Percentiles rank a stretch among this genome's conserved stretches.
phyloP scores from a whole-genome alignment of 2,888 invertebrate genomes.

The Ditylenchus weischeri region DNA sequence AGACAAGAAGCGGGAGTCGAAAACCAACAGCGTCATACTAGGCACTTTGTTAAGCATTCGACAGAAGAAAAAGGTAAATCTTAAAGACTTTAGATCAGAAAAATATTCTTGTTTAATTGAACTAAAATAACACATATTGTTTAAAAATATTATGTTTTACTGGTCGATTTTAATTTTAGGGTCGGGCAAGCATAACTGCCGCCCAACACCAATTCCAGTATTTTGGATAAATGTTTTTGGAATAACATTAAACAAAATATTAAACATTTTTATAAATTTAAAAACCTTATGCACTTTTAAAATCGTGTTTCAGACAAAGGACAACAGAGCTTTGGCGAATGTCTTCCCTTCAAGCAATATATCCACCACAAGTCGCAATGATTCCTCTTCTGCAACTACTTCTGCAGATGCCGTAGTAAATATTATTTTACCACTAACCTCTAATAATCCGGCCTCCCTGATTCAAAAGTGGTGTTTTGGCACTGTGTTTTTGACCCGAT shows the following conservation, averaged over 20 bases:
- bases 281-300: neutral
- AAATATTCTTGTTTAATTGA: too few relatives aligned
- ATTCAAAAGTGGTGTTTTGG: too few relatives aligned
- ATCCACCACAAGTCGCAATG: neutral
- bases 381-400: neutral
- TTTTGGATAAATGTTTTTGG: too few relatives aligned
- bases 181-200: too few relatives aligned
- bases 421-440: neutral
- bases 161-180: too few relatives aligned
- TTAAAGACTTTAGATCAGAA: too few relatives aligned
- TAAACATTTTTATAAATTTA: neutral
- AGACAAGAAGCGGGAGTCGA: slow-evolving; percentile 24
- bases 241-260: neutral
- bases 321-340: slow-evolving; percentile 15
- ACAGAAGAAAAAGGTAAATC: slow-evolving; percentile 19
- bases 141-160: too few relatives aligned
- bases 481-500: too few relatives aligned
- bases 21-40: slow-evolving; percentile 21
- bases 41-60: slow-evolving; percentile 26
- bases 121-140: too few relatives aligned
- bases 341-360: slow-evolving; percentile 2
- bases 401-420: neutral
- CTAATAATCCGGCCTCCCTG: too few relatives aligned
- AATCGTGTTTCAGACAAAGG: slow-evolving; percentile 10
- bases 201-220: too few relatives aligned